Evolutionary conservation across 2,888 invertebrate species (phyloP).

Genomic region (Schrankia costaestrigalis): DNA sequence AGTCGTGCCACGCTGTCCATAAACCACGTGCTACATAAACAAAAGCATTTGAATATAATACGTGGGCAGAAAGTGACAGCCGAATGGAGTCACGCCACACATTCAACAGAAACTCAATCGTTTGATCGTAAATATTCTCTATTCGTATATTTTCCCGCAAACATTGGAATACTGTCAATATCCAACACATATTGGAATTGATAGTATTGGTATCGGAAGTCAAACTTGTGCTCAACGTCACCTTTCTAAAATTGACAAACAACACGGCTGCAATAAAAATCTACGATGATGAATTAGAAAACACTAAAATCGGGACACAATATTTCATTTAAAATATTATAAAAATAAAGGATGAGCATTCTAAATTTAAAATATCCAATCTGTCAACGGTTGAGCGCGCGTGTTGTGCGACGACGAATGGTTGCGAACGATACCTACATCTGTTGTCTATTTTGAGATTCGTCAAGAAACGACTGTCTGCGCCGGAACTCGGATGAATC

Average conservation of each 20-base stretch:
- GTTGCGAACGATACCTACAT: constrained; percentile 75
- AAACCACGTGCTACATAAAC: constrained; percentile 60
- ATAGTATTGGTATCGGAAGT: constrained; percentile 37
- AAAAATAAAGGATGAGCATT: constrained; percentile 69
- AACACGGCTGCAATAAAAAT: background rate
- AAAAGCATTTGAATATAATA: constrained; percentile 66
- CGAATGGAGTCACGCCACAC: constrained; percentile 51
- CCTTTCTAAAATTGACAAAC: constrained; percentile 2
- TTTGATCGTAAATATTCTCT: constrained; percentile 54
- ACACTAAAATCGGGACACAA: too few species aligned
- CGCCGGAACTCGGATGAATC: constrained; percentile 64
- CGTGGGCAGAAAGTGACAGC: constrained; percentile 64
- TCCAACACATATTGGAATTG: constrained; percentile 36
- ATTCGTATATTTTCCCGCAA: constrained; percentile 43
- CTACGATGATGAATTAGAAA: too few species aligned
- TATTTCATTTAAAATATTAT: constrained; percentile 69
- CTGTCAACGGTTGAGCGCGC: constrained; percentile 77
- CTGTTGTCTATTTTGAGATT: constrained; percentile 76
- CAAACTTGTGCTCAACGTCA: constrained; percentile 15
- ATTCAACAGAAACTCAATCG: constrained; percentile 48
- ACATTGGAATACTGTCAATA: constrained; percentile 33
- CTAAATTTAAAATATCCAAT: constrained; percentile 76
- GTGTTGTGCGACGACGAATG: constrained; percentile 75
- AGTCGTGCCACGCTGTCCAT: constrained; percentile 50
- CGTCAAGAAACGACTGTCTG: constrained; percentile 66